Base-by-base conservation (phyloP, 2,113 vertebrate species). In the Pangasianodon gigas region DNA sequence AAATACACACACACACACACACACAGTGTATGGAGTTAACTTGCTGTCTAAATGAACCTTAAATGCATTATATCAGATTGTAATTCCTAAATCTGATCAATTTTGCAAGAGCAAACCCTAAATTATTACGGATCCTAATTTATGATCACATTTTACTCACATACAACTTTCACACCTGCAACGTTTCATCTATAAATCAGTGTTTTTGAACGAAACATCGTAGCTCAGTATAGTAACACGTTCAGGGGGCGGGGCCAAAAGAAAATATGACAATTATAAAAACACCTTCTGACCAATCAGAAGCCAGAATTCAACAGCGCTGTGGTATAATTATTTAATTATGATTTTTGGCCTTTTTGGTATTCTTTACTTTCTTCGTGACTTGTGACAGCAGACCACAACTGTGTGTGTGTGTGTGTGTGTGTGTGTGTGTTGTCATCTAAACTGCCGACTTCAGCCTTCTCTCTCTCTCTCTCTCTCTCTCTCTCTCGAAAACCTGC, bases 341-440 rank as follows among this genome's bases (percentile, higher is more conserved):
- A 32, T 4, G 11, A 69, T 74, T 37, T 41, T 74, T 19, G 14
- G 18, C 32, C 21, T 74, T 74, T 69, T 69, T 74, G n/a, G n/a
- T 32, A 13, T 69, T 44, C 8, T 44, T 41, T 48, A 21, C 26
- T 79, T 11, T 46, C 75, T 79, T 46, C 26, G 19, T 79, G 74
- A 75, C 74, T 48, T 48, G 19, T 77, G 74, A 77, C 74, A 77
- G 74, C 41, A 46, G 74, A 46, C 19, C 75, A 79, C 19, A 74
- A 74, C 37, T 77, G 74, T 77, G 74, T 77, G 71, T 75, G 71
- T 74, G 32, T 74, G 69, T 74, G 69, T 74, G 32, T 37, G 29
- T 67, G 65, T 67, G 65, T 58, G 74, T 46, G 37, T 51, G 46
- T 26, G 77, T 80, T 5, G 24, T 48, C 9, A 51, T 29, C 21